Base-by-base conservation (phyloP, 2,888 invertebrate species). In the Acleris literana region DNA sequence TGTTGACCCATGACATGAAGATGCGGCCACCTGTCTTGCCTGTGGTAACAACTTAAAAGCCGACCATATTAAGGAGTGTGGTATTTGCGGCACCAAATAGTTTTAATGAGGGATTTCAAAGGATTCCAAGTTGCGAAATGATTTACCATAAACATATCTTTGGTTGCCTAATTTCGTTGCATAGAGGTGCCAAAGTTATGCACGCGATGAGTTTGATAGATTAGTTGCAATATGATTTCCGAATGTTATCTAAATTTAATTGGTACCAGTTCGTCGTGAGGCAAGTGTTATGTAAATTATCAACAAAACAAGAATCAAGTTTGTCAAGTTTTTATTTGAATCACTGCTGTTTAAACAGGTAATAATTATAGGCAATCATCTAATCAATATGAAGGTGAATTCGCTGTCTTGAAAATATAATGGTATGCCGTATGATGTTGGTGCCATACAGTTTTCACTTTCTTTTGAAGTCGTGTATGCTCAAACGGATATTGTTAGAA, bases 1-100 rank as follows among this genome's bases (percentile, higher is more conserved):
- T 84, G 83, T 83, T 91, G 89, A 92, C 91, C 90, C 81, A 80
- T 84, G 87, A 84, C 85, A 83, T 71, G 79, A 68, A 74, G 75
- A 78, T 74, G 71, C 73, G 72, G 82, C 84, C 81, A 87, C 87
- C 82, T 79, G 84, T 85, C 74, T 84, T 79, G 71, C 70, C 65
- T 57, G 63, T 65, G 63, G 61, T 59, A 69, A 76, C 74, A 71
- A 49, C 69, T 68, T 69, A 67, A 69, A n/a, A 60, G 62, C 39
- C 57, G 62, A 20, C 60, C 59, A 66, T 65, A 68, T 72, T 53
- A 18, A 61, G 61, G 48, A 51, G 43, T 60, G 44, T 60, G 46
- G 52, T 49, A 68, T 66, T 62, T 62, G 61, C 52, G 48, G 22
- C 20, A 25, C 48, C 25, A 58, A 18, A 59, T 52, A 61, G 13